Evolutionary conservation across 2,113 vertebrate genomes (phyloP).

Genomic region (Ceyx melanurus): DNA sequence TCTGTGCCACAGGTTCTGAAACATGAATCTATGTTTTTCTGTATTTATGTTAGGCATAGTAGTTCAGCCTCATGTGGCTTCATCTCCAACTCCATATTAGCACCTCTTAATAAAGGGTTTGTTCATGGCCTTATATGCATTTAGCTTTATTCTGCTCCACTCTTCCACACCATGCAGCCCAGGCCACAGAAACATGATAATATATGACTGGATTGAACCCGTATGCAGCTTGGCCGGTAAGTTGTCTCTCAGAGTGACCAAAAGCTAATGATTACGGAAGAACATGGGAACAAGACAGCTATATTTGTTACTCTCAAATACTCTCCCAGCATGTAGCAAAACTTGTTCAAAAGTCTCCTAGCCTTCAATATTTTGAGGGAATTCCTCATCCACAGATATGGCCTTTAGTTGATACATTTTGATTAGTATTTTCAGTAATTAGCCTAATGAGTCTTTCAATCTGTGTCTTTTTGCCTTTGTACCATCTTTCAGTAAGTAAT

Average conservation of each 20-base stretch:
- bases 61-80: background rate
- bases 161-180: rapidly evolving
- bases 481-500: background rate
- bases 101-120: background rate
- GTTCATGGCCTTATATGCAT: rapidly evolving
- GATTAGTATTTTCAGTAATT: background rate
- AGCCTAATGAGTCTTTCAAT: background rate
- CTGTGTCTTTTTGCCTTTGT: background rate
- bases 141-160: background rate
- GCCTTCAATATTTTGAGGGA: background rate
- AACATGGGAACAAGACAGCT: background rate
- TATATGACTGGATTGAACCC: background rate
- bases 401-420: background rate
- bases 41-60: background rate
- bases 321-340: rapidly evolving
- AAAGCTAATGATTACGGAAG: background rate
- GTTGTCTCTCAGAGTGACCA: background rate
- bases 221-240: background rate
- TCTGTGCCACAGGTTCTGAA: background rate
- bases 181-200: background rate
- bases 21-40: background rate
- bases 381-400: background rate
- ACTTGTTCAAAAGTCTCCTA: background rate
- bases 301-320: background rate
- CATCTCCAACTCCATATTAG: background rate